A percentile compares a stretch with the other conserved stretches of the same genome.
phyloP scores from a whole-genome alignment of 2,888 invertebrate species.

The Caenorhabditis sulstoni region DNA sequence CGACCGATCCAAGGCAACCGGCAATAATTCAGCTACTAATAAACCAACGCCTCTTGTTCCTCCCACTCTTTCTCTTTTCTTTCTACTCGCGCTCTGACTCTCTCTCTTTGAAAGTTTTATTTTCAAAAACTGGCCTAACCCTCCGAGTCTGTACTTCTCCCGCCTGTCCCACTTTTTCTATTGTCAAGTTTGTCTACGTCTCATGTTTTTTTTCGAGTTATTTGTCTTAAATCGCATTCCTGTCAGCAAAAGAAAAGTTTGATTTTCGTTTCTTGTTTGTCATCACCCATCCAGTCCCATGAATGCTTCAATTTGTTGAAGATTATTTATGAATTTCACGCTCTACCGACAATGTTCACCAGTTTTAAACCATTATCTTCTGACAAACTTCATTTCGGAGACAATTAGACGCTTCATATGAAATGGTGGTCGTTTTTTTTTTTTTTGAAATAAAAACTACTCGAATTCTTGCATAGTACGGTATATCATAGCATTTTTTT shows the following conservation, averaged over 20 bases:
- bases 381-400: no score
- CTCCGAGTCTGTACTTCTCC: slow-evolving; percentile 20
- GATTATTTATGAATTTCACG: no score
- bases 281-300: neutral
- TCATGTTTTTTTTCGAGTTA: slow-evolving; percentile 59
- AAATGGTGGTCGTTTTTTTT: neutral
- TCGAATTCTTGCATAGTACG: no score
- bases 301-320: neutral
- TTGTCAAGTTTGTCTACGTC: slow-evolving; percentile 45
- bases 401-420: no score
- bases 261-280: neutral
- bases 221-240: slow-evolving; percentile 59
- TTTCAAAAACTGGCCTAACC: slow-evolving; percentile 38
- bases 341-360: no score
- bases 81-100: slow-evolving; percentile 14
- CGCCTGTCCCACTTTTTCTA: neutral
- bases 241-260: slow-evolving; percentile 18
- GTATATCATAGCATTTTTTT: no score
- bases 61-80: slow-evolving; percentile 2
- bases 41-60: neutral
- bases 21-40: slow-evolving; percentile 34
- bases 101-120: slow-evolving; percentile 59
- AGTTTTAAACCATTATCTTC: no score
- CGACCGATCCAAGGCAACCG: slow-evolving; percentile 55
- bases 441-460: neutral